Conservation (phyloP, 2,113 vertebrate genomes). For the Sylvilagus bachmani region DNA sequence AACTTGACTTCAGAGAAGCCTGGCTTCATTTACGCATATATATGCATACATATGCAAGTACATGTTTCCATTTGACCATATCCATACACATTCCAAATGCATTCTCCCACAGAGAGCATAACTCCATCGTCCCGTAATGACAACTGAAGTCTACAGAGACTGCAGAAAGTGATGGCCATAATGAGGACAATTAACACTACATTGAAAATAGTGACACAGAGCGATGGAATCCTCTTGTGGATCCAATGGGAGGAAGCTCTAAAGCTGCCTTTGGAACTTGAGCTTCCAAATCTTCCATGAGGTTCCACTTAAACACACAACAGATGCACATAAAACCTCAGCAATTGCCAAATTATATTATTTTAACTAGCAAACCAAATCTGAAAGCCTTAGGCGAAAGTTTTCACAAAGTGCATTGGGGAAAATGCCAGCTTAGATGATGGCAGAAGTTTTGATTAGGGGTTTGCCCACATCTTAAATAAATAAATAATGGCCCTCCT, state of each 20-base stretch:
- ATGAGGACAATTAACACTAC: not conserved
- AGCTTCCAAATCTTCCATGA: conserved; percentile 86
- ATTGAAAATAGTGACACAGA: not conserved
- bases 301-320: conserved; percentile 87
- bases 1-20: not conserved
- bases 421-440: conserved; percentile 84
- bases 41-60: not conserved
- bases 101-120: not conserved
- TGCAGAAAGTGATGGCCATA: not conserved
- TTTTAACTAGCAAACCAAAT: conserved; percentile 88
- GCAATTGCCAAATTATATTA: conserved; percentile 88
- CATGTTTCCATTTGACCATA: not conserved
- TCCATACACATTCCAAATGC: not conserved
- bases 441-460: conserved; percentile 75
- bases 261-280: conserved; percentile 83
- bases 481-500: conserved; percentile 74
- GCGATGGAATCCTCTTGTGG: not conserved
- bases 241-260: not conserved
- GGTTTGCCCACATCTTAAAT: conserved; percentile 80
- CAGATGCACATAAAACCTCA: conserved; percentile 82
- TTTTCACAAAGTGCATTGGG: conserved; percentile 83
- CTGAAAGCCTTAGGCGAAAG: conserved; percentile 86
- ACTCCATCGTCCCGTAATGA: not conserved
- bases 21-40: not conserved
- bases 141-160: not conserved